phyloP scores from a whole-genome alignment of 2,888 invertebrate species.

The Melanophora roralis region DNA sequence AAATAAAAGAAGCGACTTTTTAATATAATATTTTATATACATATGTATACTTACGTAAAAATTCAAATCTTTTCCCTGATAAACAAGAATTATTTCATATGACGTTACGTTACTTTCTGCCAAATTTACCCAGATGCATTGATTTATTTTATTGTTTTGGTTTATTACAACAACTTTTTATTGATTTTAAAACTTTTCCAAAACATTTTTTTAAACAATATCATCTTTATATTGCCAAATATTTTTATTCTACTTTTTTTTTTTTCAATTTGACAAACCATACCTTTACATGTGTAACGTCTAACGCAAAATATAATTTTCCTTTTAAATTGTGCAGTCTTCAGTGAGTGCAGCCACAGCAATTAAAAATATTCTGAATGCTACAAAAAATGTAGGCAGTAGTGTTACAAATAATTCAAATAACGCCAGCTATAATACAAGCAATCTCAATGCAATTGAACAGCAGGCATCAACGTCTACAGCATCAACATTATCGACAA shows the following conservation, averaged over 20 bases:
- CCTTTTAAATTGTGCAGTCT: slow-evolving; percentile 64
- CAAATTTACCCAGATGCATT: too few relatives aligned
- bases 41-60: too few relatives aligned
- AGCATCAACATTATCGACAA: slow-evolving; percentile 26
- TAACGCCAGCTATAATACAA: slow-evolving; percentile 1
- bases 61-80: too few relatives aligned
- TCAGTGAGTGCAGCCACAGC: slow-evolving; percentile 74
- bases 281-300: not conserved
- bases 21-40: too few relatives aligned
- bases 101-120: too few relatives aligned
- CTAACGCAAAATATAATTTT: not conserved
- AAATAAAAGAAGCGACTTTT: too few relatives aligned
- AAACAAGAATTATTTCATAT: too few relatives aligned
- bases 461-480: slow-evolving; percentile 44
- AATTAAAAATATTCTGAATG: slow-evolving; percentile 73
- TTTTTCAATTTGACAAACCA: slow-evolving; percentile 28
- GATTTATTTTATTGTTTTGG: too few relatives aligned
- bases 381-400: slow-evolving; percentile 72
- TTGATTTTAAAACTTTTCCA: too few relatives aligned
- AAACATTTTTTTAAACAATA: too few relatives aligned
- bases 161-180: too few relatives aligned
- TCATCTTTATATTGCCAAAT: slow-evolving; percentile 35
- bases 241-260: slow-evolving; percentile 43
- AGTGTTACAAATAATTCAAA: slow-evolving; percentile 46
- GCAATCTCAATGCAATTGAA: slow-evolving; percentile 6